Conservation (phyloP, 2,113 vertebrate genomes). For the Ranitomeya variabilis region DNA sequence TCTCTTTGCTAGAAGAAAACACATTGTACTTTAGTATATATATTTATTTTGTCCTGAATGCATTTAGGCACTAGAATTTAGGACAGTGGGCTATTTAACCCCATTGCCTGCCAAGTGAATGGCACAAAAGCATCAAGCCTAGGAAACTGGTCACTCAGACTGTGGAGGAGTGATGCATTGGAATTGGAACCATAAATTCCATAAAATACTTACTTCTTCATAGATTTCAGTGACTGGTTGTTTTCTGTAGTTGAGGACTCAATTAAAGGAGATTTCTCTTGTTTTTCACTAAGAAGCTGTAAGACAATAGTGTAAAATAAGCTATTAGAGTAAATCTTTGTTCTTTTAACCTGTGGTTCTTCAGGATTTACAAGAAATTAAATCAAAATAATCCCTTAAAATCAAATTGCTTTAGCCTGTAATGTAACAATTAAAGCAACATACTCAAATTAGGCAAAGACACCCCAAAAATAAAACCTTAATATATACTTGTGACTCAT, state of each 20-base stretch:
- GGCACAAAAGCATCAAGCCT: too few relatives aligned
- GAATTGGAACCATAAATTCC: neutral
- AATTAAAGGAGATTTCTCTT: constrained; percentile 94
- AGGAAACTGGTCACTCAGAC: too few relatives aligned
- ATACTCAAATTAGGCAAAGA: too few relatives aligned
- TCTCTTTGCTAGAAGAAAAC: constrained; percentile 82
- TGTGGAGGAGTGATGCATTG: too few relatives aligned
- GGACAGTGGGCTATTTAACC: neutral
- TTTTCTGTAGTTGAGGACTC: constrained; percentile 93
- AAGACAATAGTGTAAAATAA: neutral
- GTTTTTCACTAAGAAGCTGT: constrained; percentile 92
- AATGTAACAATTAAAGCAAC: too few relatives aligned
- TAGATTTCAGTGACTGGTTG: constrained; percentile 90
- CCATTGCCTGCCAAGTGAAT: too few relatives aligned
- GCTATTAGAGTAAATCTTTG: neutral
- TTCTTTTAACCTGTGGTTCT: neutral
- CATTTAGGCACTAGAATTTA: neutral
- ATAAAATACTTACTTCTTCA: constrained; percentile 82
- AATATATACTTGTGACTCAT: too few relatives aligned
- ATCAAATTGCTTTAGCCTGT: too few relatives aligned
- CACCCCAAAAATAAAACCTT: too few relatives aligned
- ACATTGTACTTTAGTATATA: neutral
- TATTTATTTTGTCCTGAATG: neutral
- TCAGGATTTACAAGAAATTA: neutral
- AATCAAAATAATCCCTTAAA: neutral